These are phyloP conservation scores for Macrosteles quadrilineatus DNA, from an alignment of 1,140 invertebrate species.

Conservation along the genomic window DNA sequence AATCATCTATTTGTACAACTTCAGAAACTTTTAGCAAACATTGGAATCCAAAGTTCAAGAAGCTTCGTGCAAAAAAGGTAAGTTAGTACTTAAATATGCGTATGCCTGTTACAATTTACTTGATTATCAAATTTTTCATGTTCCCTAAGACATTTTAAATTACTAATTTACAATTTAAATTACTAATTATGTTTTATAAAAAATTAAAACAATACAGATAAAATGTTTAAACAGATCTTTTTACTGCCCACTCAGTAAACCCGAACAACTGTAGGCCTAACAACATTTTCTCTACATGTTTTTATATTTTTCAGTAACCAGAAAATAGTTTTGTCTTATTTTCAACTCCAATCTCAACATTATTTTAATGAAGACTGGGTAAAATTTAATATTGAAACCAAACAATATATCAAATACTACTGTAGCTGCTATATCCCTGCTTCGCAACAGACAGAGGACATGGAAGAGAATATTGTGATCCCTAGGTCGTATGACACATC, in stretches of 20 bases:
- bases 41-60: conserved; percentile 40
- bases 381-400: too few species aligned
- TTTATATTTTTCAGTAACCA: too few species aligned
- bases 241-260: neutral
- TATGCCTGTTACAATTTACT: neutral
- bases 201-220: neutral
- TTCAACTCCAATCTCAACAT: too few species aligned
- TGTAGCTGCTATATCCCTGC: too few species aligned
- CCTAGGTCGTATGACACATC: too few species aligned
- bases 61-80: conserved; percentile 38
- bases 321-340: too few species aligned
- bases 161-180: neutral
- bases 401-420: too few species aligned
- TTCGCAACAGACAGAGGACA: too few species aligned
- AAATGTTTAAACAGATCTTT: neutral
- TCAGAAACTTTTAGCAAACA: conserved; percentile 31
- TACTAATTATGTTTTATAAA: neutral
- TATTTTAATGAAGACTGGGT: too few species aligned
- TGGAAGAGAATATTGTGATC: too few species aligned
- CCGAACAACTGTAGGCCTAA: too few species aligned
- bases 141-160: neutral
- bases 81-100: neutral
- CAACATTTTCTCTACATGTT: too few species aligned
- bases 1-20: neutral
- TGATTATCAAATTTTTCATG: neutral